A percentile compares a stretch with the other conserved stretches of the same genome.
Evolutionary conservation across 2,113 vertebrate species (phyloP).

Genomic region (Grallaria varia): DNA sequence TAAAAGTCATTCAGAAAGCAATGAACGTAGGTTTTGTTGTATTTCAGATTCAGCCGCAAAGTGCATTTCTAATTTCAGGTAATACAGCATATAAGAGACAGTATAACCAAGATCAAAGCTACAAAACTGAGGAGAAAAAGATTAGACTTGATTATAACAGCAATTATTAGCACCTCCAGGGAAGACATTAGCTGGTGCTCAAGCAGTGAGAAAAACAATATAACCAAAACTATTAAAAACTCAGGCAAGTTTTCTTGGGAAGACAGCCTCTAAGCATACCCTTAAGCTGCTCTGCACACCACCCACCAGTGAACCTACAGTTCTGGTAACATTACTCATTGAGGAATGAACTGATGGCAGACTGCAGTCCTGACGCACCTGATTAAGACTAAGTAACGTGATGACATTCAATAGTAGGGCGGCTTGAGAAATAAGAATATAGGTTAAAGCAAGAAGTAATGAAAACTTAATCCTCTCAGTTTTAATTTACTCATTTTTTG

Average conservation of each 20-base stretch:
- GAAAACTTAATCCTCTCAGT: background rate
- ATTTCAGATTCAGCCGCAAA: background rate
- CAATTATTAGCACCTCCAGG: background rate
- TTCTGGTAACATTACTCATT: background rate
- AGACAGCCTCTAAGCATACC: background rate
- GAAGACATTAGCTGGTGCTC: background rate
- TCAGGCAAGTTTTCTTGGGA: background rate
- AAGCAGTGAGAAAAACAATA: background rate
- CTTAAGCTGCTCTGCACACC: background rate
- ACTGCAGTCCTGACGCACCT: background rate
- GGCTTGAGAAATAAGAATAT: background rate
- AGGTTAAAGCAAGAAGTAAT: background rate
- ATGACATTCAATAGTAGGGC: background rate
- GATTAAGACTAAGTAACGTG: background rate
- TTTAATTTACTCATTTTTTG: background rate
- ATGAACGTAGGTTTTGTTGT: background rate
- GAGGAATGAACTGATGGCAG: background rate
- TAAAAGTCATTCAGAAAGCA: background rate
- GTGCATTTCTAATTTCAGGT: background rate
- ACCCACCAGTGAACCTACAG: background rate
- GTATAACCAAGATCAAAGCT: background rate
- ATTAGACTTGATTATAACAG: background rate
- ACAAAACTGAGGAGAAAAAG: background rate
- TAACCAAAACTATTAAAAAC: background rate
- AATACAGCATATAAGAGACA: background rate